Evolutionary conservation across 2,797 vertebrate species (phyloP).

Genomic region (Anguilla megastoma): DNA sequence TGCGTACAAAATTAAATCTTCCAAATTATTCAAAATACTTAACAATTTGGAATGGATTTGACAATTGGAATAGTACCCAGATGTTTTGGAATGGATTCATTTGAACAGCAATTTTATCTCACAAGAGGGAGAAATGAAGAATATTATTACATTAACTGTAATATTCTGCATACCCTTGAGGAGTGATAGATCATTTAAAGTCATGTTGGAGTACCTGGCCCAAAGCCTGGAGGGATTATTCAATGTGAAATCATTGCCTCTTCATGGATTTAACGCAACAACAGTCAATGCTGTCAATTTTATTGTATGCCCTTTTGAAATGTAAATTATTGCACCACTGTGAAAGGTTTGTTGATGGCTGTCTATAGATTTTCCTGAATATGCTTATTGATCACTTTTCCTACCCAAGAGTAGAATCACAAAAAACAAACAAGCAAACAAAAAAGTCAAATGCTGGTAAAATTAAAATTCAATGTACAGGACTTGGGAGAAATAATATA

Average conservation of each 20-base stretch:
- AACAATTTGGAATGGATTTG: neutral
- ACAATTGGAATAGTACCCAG: neutral
- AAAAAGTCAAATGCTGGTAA: neutral
- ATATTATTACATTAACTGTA: constrained; percentile 2
- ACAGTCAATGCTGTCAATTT: neutral
- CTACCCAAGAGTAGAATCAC: neutral
- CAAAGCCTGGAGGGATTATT: neutral
- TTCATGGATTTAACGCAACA: neutral
- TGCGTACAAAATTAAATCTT: neutral
- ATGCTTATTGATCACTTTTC: neutral
- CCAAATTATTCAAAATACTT: neutral
- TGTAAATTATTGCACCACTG: neutral
- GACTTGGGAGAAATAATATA: neutral
- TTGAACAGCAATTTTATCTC: constrained; percentile 2
- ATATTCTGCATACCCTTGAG: neutral
- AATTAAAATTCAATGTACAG: neutral
- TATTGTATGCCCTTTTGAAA: neutral
- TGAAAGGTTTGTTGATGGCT: neutral
- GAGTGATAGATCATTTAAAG: neutral
- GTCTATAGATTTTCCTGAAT: neutral
- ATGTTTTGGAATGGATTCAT: neutral
- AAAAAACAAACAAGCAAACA: neutral
- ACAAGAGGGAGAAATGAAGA: neutral
- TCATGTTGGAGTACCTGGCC: neutral
- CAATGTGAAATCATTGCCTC: neutral